These are phyloP conservation scores for Acanthornis magna DNA, from an alignment of 2,797 vertebrate species.

Conservation along the genomic window DNA sequence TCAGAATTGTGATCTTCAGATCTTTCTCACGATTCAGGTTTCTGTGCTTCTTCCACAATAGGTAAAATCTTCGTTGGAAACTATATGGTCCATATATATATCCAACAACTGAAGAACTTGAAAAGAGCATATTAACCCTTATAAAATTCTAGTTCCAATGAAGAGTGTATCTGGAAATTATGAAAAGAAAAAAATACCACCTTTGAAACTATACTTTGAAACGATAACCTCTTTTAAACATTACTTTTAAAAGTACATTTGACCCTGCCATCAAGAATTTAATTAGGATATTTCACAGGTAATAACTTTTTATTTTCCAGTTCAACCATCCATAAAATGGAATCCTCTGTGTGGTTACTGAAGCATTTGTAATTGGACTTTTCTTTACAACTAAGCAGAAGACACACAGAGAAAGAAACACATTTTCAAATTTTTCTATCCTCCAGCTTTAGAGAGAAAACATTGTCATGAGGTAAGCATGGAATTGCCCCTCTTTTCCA, in stretches of 20 bases:
- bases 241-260: slow-evolving; percentile 16
- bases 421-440: background rate
- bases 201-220: background rate
- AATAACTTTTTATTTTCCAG: slow-evolving; percentile 57
- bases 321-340: slow-evolving; percentile 47
- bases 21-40: background rate
- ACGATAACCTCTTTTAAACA: background rate
- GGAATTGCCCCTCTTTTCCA: background rate
- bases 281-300: slow-evolving; percentile 54
- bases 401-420: background rate
- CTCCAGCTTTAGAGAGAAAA: background rate
- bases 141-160: background rate
- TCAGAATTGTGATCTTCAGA: background rate
- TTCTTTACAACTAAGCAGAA: slow-evolving; percentile 18
- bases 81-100: background rate
- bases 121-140: background rate
- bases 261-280: slow-evolving; percentile 15
- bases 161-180: background rate
- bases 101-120: background rate
- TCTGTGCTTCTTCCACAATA: background rate
- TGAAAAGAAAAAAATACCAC: background rate
- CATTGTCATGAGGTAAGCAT: background rate
- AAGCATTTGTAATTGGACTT: slow-evolving; percentile 48
- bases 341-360: slow-evolving; percentile 23
- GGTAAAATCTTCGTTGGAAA: background rate